phyloP scores from a whole-genome alignment of 2,113 vertebrate species.

The Microcebus lehilahytsara region DNA sequence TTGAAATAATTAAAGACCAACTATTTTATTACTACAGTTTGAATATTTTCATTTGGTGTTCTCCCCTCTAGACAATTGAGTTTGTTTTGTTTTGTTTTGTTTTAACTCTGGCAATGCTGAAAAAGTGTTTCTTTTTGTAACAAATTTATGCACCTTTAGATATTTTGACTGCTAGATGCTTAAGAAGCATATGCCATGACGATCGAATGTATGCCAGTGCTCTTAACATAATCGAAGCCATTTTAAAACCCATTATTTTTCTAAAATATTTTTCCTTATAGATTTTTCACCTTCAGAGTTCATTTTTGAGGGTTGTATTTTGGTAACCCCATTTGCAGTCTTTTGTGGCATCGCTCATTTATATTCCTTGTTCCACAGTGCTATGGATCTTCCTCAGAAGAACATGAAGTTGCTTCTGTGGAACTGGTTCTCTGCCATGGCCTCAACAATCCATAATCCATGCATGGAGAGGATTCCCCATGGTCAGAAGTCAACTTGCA shows the following conservation, averaged over 20 bases:
- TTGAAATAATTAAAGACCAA: conserved; percentile 62
- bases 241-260: background rate
- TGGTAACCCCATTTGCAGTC: conserved; percentile 39
- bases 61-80: background rate
- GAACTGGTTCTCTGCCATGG: conserved; percentile 73
- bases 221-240: background rate
- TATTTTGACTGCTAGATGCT: background rate
- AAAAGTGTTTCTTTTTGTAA: background rate
- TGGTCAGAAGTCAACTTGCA: conserved; percentile 71
- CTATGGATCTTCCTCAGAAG: conserved; percentile 76
- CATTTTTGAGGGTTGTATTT: conserved; percentile 51
- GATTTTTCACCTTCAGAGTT: background rate
- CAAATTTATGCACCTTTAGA: background rate
- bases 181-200: background rate
- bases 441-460: conserved; percentile 71
- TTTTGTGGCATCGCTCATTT: conserved; percentile 47
- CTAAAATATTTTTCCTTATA: background rate
- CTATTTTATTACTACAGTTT: conserved; percentile 62
- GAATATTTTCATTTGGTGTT: conserved; percentile 45
- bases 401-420: conserved; percentile 75
- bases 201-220: background rate
- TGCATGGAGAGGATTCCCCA: conserved; percentile 71
- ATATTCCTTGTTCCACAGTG: conserved; percentile 73
- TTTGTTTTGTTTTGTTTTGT: background rate
- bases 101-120: background rate